Conservation (phyloP, 2,888 invertebrate species). For the Drosophila putrida region DNA sequence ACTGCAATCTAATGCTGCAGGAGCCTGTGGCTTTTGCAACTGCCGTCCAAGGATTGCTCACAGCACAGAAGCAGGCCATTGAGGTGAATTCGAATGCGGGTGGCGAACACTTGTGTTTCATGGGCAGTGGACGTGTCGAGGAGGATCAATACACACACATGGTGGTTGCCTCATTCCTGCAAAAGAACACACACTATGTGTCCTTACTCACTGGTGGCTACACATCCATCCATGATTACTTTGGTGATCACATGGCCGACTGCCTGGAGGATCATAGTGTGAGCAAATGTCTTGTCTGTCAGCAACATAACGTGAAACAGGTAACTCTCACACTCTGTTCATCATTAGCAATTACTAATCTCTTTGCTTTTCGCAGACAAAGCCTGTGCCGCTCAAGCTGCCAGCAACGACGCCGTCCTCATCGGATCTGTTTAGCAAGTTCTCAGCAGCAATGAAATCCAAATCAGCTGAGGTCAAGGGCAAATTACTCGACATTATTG, state of each 20-base stretch:
- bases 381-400: slow-evolving; percentile 43
- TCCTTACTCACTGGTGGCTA: slow-evolving; percentile 97
- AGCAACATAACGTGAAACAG: slow-evolving; percentile 76
- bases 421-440: slow-evolving; percentile 92
- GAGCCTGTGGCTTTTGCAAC: slow-evolving; percentile 97
- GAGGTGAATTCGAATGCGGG: slow-evolving; percentile 94
- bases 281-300: slow-evolving; percentile 93
- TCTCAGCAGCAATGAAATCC: slow-evolving; percentile 94
- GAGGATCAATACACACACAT: slow-evolving; percentile 98
- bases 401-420: slow-evolving; percentile 82
- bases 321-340: slow-evolving; percentile 27
- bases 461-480: slow-evolving; percentile 97
- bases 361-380: slow-evolving; percentile 40
- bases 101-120: slow-evolving; percentile 95
- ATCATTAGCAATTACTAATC: not conserved
- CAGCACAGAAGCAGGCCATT: slow-evolving; percentile 94
- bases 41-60: slow-evolving; percentile 94
- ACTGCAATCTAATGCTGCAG: slow-evolving; percentile 98
- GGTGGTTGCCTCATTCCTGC: slow-evolving; percentile 98
- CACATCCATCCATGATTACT: slow-evolving; percentile 92
- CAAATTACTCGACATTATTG: slow-evolving; percentile 96
- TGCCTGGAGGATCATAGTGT: slow-evolving; percentile 94
- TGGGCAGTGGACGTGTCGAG: slow-evolving; percentile 96
- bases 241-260: slow-evolving; percentile 92
- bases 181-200: slow-evolving; percentile 96